Evolutionary conservation across 2,113 vertebrate genomes (phyloP).

Genomic region (Perca fluviatilis): DNA sequence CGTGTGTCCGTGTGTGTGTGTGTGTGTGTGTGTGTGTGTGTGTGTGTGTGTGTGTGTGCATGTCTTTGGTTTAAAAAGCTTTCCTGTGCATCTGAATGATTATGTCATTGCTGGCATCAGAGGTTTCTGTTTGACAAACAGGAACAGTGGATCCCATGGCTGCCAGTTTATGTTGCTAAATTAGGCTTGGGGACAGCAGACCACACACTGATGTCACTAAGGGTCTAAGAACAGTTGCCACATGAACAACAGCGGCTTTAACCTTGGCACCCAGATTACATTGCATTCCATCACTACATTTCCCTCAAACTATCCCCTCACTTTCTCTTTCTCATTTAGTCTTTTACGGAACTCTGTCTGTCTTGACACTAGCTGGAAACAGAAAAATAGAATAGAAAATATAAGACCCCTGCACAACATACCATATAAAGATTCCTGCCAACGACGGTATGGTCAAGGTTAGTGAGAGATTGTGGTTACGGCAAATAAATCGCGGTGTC

Average conservation of each 20-base stretch:
- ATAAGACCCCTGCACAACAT: too few relatives aligned
- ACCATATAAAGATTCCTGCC: too few relatives aligned
- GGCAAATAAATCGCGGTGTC: too few relatives aligned
- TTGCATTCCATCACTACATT: constrained; percentile 51
- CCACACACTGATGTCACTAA: constrained; percentile 67
- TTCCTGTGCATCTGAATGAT: constrained; percentile 54
- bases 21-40: too few relatives aligned
- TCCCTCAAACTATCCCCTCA: background rate
- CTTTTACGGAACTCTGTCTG: too few relatives aligned
- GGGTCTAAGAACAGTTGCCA: constrained; percentile 77
- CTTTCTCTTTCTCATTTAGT: constrained; percentile 25
- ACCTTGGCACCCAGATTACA: constrained; percentile 71
- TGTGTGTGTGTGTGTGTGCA: constrained; percentile 14
- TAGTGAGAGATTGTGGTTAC: too few relatives aligned
- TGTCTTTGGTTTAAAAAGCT: constrained; percentile 70
- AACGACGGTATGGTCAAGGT: too few relatives aligned
- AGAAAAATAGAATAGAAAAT: too few relatives aligned
- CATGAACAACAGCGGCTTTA: constrained; percentile 74
- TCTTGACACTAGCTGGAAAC: too few relatives aligned
- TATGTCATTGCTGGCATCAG: constrained; percentile 69
- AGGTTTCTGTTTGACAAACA: constrained; percentile 67
- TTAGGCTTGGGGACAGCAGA: constrained; percentile 55
- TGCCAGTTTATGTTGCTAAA: constrained; percentile 68
- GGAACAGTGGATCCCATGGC: constrained; percentile 67
- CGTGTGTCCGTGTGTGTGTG: constrained; percentile 16